Percentiles rank a stretch among this genome's conserved stretches.
phyloP scores from a whole-genome alignment of 2,797 vertebrate species.

The Myotis daubentonii region DNA sequence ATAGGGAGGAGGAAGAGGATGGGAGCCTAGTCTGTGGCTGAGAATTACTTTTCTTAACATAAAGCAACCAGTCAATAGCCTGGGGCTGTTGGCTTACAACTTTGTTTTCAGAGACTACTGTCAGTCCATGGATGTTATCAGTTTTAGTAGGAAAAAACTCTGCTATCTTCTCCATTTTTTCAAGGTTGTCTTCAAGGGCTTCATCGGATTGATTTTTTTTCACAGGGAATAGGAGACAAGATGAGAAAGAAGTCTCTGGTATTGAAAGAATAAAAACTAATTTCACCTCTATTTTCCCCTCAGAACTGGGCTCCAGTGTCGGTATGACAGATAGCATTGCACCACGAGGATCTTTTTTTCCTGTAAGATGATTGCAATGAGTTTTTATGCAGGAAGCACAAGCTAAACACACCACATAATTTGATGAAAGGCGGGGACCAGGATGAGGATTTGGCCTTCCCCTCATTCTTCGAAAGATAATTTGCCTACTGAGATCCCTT shows the following conservation, averaged over 20 bases:
- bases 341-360: slow-evolving; percentile 66
- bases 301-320: slow-evolving; percentile 47
- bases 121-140: background rate
- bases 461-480: slow-evolving; percentile 79
- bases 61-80: slow-evolving; percentile 68
- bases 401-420: slow-evolving; percentile 70
- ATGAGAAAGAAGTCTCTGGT: slow-evolving; percentile 39
- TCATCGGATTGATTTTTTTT: slow-evolving; percentile 44
- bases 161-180: slow-evolving; percentile 41
- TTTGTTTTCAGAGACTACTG: slow-evolving; percentile 1
- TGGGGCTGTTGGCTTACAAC: slow-evolving; percentile 26
- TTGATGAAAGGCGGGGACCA: slow-evolving; percentile 74
- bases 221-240: background rate
- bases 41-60: slow-evolving; percentile 64
- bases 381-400: slow-evolving; percentile 74
- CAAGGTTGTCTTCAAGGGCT: background rate
- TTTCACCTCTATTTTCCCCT: slow-evolving; percentile 61
- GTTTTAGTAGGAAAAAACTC: background rate
- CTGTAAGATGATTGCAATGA: slow-evolving; percentile 65
- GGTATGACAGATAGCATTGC: slow-evolving; percentile 74
- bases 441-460: slow-evolving; percentile 77
- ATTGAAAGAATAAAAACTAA: slow-evolving; percentile 70
- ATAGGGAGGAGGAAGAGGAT: background rate
- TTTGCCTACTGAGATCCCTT: slow-evolving; percentile 74
- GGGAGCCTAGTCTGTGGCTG: background rate